Evolutionary conservation across 2,888 invertebrate species (phyloP).

Genomic region (Rhagonycha lutea): DNA sequence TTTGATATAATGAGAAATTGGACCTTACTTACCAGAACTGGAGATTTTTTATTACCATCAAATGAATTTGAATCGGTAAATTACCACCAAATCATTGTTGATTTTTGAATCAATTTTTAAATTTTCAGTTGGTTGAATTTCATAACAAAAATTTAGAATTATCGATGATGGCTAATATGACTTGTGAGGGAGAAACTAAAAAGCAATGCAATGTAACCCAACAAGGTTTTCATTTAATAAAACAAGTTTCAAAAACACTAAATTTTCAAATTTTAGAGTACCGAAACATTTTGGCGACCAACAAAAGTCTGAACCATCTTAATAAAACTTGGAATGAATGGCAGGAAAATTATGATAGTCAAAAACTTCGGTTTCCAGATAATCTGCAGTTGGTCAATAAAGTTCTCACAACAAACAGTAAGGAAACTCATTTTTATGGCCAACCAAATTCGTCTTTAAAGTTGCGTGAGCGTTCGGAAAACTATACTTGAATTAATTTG

Average conservation of each 20-base stretch:
- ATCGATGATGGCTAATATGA: neutral
- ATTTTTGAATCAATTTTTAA: neutral
- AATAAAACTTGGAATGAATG: constrained; percentile 41
- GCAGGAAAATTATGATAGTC: constrained; percentile 35
- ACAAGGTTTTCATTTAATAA: neutral
- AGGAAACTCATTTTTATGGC: neutral
- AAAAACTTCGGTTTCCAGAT: constrained; percentile 24
- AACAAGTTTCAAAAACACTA: neutral
- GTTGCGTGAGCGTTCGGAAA: too few species aligned
- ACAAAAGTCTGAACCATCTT: constrained; percentile 35
- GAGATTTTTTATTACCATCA: constrained; percentile 57
- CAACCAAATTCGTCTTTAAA: too few species aligned
- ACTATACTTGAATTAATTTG: too few species aligned
- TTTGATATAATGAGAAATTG: constrained; percentile 56
- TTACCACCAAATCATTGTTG: neutral
- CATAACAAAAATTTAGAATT: constrained; percentile 31
- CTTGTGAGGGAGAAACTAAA: neutral
- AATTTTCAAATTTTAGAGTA: constrained; percentile 32
- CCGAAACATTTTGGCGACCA: constrained; percentile 34
- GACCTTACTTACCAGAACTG: constrained; percentile 58
- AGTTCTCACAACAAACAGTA: constrained; percentile 44
- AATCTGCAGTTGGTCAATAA: constrained; percentile 40
- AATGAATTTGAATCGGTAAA: constrained; percentile 60
- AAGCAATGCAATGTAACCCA: neutral
- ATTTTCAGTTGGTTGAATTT: constrained; percentile 31